Evolutionary conservation across 2,888 invertebrate species (phyloP).

Genomic region (Hartigia nigra): DNA sequence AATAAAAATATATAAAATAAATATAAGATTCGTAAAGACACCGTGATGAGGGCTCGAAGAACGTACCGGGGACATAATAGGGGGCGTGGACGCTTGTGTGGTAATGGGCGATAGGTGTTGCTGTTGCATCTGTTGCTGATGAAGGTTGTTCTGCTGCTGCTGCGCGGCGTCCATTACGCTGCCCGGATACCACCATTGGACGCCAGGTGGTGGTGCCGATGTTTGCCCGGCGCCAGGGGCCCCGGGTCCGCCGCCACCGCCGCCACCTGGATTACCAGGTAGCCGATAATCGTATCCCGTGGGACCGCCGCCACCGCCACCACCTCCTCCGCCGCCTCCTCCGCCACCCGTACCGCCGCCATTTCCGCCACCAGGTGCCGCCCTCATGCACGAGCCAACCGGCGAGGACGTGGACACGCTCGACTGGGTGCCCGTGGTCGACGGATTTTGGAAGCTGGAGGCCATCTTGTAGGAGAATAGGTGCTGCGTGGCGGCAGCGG

Average conservation of each 20-base stretch:
- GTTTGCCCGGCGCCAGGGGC: neutral
- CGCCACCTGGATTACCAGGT: conserved; percentile 20
- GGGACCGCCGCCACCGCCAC: conserved; percentile 38
- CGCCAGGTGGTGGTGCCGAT: conserved; percentile 66
- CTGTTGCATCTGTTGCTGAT: conserved; percentile 66
- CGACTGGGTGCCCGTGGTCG: conserved; percentile 75
- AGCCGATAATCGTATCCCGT: conserved; percentile 55
- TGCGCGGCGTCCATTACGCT: conserved; percentile 71
- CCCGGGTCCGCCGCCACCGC: conserved; percentile 54
- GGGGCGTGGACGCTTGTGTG: conserved; percentile 61
- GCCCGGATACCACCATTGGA: conserved; percentile 83
- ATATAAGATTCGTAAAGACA: neutral
- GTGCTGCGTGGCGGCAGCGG: conserved; percentile 76
- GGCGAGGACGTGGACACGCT: conserved; percentile 73
- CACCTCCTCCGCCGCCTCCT: conserved; percentile 66
- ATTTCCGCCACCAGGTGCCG: conserved; percentile 68
- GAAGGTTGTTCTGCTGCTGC: conserved; percentile 73
- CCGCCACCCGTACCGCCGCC: conserved; percentile 79
- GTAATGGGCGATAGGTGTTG: conserved; percentile 62
- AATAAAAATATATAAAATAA: neutral
- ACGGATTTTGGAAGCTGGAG: conserved; percentile 81
- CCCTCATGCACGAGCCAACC: conserved; percentile 66
- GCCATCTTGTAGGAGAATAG: conserved; percentile 89
- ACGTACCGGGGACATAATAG: conserved; percentile 64
- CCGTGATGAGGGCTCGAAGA: conserved; percentile 19